Percentiles rank a stretch among this genome's conserved stretches.
These are phyloP conservation scores for Hipparchia sbordonii DNA, from an alignment of 2,888 invertebrate species.

Conservation along the genomic window DNA sequence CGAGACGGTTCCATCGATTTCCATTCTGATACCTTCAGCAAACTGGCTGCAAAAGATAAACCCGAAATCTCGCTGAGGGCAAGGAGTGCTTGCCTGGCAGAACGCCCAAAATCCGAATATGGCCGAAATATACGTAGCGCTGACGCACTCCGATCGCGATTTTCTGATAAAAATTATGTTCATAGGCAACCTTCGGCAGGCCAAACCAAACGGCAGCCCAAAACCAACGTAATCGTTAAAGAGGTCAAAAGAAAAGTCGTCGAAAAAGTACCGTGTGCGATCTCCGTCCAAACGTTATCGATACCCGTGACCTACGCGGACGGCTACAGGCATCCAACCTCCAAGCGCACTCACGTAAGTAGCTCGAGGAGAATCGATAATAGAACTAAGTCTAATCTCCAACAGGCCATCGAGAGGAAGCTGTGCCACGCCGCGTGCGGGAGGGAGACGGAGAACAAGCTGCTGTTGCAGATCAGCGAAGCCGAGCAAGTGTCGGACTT, in stretches of 20 bases:
- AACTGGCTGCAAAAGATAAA: constrained; percentile 55
- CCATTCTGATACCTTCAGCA: constrained; percentile 39
- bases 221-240: constrained; percentile 58
- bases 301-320: constrained; percentile 76
- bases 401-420: constrained; percentile 78
- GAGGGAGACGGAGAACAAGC: constrained; percentile 78
- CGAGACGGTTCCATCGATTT: constrained; percentile 41
- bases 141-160: constrained; percentile 55
- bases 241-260: constrained; percentile 62
- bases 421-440: constrained; percentile 68
- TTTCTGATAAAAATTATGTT: constrained; percentile 56
- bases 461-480: constrained; percentile 83
- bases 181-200: constrained; percentile 47
- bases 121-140: constrained; percentile 65
- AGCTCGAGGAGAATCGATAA: constrained; percentile 57
- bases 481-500: constrained; percentile 84
- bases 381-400: constrained; percentile 72
- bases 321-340: constrained; percentile 65
- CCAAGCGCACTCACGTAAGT: constrained; percentile 54
- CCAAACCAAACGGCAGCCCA: constrained; percentile 46
- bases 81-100: constrained; percentile 66
- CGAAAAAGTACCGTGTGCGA: constrained; percentile 67
- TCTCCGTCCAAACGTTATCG: constrained; percentile 70
- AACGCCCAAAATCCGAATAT: constrained; percentile 68
- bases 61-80: constrained; percentile 63